A percentile compares a stretch with the other conserved stretches of the same genome.
Conservation (phyloP, 1,140 invertebrate species). For the Philaenus spumarius region DNA sequence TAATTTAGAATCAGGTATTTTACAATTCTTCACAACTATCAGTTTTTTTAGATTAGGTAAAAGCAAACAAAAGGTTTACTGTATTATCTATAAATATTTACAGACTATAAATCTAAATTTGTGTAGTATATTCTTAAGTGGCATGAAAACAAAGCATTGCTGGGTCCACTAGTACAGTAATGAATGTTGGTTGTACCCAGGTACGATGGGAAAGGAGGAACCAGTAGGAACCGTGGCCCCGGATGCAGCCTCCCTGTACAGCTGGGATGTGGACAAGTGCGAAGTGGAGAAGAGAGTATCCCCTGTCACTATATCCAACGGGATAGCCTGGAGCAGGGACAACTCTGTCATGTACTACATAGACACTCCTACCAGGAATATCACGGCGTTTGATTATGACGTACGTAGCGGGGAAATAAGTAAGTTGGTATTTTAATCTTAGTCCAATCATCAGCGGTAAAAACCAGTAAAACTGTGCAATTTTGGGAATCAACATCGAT, state of each 20-base stretch:
- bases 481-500: no score
- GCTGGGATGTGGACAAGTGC: slow-evolving; percentile 39
- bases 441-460: no score
- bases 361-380: slow-evolving; percentile 57
- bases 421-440: slow-evolving; percentile 42
- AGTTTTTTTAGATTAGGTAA: no score
- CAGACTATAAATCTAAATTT: not conserved
- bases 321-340: slow-evolving; percentile 67
- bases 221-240: slow-evolving; percentile 43
- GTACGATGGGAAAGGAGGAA: slow-evolving; percentile 60
- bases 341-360: slow-evolving; percentile 69
- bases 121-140: no score
- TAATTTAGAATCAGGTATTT: no score
- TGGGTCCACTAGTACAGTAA: not conserved
- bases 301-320: slow-evolving; percentile 68
- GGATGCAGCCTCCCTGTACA: slow-evolving; percentile 52
- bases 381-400: slow-evolving; percentile 70
- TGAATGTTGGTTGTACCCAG: slow-evolving; percentile 39
- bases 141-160: no score
- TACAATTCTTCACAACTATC: no score
- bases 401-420: slow-evolving; percentile 49
- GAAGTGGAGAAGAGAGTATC: slow-evolving; percentile 35
- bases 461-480: no score
- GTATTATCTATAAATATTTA: not conserved
- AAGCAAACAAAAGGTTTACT: no score